Base-by-base conservation (phyloP, 2,888 invertebrate genomes). In the Brachylomia viminalis region DNA sequence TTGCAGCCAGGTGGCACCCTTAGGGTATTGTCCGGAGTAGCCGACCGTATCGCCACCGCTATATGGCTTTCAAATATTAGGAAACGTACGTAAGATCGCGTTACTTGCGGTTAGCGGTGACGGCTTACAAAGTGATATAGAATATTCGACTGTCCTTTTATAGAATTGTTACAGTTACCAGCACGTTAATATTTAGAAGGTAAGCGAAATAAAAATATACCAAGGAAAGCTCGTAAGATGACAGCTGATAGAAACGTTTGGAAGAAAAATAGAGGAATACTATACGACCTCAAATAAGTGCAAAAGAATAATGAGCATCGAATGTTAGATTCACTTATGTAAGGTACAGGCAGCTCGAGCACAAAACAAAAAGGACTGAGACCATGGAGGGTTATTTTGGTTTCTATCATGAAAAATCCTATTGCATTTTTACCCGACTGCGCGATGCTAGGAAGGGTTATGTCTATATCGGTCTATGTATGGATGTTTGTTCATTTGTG, bases 21-120 rank as follows among this genome's bases (percentile, higher is more conserved):
- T 86, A 87, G 87, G 86, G 90, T 92, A 92, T 86, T 88, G 90
- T 82, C 80, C 87, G 82, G 81, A 77, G 88, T 85, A 93, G 84
- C 92, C 90, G 85, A 92, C 92, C 94, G 91, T 94, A 90, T 92
- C 93, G 78, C 87, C 68, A 79, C 83, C 89, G 89, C 91, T 90
- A 94, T 90, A 94, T 91, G 94, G 94, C 93, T 94, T 95, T 92
- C 91, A 89, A 91, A 77, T 90, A 88, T 90, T 90, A 90, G 88
- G 85, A 86, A 86, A 88, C 81, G 84, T 83, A 83, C 83, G 86
- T 76, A 70, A 77, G 68, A 87, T 87, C 81, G 15, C 52, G 54
- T 87, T 87, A 81, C 88, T 77, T 79, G 75, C 58, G 84, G 86
- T 81, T 74, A 62, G 42, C 59, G 65, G 71, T 72, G 68, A 67